Evolutionary conservation across 2,113 vertebrate genomes (phyloP).

Genomic region (Sebastes schlegelii): DNA sequence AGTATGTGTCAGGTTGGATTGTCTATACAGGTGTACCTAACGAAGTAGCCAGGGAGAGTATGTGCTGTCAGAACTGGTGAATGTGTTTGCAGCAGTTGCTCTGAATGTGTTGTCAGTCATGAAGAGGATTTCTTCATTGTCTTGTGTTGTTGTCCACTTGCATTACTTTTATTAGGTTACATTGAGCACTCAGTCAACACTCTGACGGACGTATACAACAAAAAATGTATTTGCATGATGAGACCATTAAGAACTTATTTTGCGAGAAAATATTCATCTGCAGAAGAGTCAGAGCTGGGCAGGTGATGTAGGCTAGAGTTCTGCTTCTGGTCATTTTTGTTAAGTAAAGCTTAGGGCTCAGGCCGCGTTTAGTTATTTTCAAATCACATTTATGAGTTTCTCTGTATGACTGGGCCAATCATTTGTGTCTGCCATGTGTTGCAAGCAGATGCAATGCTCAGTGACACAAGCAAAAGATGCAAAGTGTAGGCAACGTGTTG

Average conservation of each 20-base stretch:
- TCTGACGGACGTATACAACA: too few species aligned
- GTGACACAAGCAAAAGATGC: too few species aligned
- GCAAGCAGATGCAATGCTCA: background rate
- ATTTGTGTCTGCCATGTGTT: background rate
- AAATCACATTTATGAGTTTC: background rate
- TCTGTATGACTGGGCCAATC: background rate
- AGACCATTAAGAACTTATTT: too few species aligned
- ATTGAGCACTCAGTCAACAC: background rate
- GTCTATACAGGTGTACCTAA: background rate
- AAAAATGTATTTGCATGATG: too few species aligned
- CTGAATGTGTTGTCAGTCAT: background rate
- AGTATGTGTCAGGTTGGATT: background rate
- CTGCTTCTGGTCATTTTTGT: too few species aligned
- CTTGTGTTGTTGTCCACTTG: background rate
- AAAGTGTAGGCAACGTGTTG: background rate
- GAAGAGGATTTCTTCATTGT: background rate
- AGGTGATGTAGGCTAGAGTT: too few species aligned
- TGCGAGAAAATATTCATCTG: too few species aligned
- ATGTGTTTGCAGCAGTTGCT: too few species aligned
- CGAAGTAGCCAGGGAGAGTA: too few species aligned
- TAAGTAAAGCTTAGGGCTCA: too few species aligned
- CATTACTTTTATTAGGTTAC: background rate
- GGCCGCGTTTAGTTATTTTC: background rate
- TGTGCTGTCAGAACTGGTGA: too few species aligned
- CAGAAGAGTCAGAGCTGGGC: too few species aligned